phyloP scores from a whole-genome alignment of 2,113 vertebrate genomes.

The Macrotis lagotis region DNA sequence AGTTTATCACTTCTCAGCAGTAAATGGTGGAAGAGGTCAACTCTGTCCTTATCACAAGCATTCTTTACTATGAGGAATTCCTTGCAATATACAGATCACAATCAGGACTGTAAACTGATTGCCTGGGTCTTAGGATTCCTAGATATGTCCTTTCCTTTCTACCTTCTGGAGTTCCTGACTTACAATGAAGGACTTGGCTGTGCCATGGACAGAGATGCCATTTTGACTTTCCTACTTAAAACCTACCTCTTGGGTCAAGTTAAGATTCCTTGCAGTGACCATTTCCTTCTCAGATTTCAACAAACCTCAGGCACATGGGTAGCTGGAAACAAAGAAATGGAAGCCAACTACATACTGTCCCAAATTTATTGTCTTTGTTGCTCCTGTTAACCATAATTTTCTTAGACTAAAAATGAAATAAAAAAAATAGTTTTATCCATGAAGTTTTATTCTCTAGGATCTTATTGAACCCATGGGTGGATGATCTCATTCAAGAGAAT shows the following conservation, averaged over 20 bases:
- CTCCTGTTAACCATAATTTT: too few relatives aligned
- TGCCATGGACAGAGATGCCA: background rate
- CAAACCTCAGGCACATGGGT: background rate
- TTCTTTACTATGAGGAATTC: too few relatives aligned
- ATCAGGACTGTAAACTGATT: background rate
- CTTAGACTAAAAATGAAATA: too few relatives aligned
- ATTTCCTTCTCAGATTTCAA: background rate
- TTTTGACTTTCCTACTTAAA: background rate
- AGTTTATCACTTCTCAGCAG: background rate
- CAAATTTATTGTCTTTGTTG: background rate
- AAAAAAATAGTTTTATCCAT: too few relatives aligned
- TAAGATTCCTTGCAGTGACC: background rate
- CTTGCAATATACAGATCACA: too few relatives aligned
- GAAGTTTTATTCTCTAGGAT: too few relatives aligned
- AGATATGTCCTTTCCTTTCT: background rate
- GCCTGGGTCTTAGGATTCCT: background rate
- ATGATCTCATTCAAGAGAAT: too few relatives aligned
- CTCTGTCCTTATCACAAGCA: too few relatives aligned
- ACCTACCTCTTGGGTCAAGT: background rate
- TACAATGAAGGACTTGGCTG: background rate
- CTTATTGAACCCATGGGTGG: too few relatives aligned
- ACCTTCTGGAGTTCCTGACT: background rate
- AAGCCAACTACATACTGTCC: background rate
- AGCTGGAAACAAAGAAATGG: background rate
- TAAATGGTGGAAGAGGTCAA: too few relatives aligned